A percentile compares a stretch with the other conserved stretches of the same genome.
phyloP scores from a whole-genome alignment of 2,113 vertebrate species.

The Leptodactylus fuscus region DNA sequence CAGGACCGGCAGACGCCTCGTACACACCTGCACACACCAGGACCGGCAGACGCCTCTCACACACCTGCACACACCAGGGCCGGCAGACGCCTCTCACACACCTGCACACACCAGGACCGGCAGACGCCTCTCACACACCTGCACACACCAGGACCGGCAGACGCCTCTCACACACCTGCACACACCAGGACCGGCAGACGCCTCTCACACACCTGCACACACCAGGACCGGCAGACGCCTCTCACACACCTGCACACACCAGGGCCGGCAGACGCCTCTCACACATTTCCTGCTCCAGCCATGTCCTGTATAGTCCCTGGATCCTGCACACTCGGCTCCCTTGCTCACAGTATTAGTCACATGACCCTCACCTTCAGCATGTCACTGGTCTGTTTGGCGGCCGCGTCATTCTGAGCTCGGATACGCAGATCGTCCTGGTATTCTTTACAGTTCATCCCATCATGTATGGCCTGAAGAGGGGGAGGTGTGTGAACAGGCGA shows the following conservation, averaged over 20 bases:
- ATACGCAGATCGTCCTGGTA: conserved; percentile 81
- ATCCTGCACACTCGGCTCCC: background rate
- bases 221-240: background rate
- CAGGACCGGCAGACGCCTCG: background rate
- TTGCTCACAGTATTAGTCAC: background rate
- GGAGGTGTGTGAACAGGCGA: background rate
- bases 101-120: too few species aligned
- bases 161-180: background rate
- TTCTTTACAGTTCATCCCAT: conserved; percentile 82
- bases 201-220: background rate
- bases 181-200: background rate
- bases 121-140: background rate
- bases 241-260: background rate
- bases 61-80: background rate
- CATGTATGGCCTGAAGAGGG: conserved; percentile 77
- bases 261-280: background rate
- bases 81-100: background rate
- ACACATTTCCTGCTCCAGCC: too few species aligned
- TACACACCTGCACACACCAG: too few species aligned
- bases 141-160: background rate
- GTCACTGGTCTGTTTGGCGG: conserved; percentile 79
- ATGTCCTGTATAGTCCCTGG: too few species aligned
- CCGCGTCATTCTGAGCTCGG: conserved; percentile 77
- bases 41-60: background rate
- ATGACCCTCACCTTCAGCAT: conserved; percentile 76